Evolutionary conservation across 2,888 invertebrate genomes (phyloP), one percentile per base, ranked within the genome.

Genomic region (Mimachlamys varia): DNA sequence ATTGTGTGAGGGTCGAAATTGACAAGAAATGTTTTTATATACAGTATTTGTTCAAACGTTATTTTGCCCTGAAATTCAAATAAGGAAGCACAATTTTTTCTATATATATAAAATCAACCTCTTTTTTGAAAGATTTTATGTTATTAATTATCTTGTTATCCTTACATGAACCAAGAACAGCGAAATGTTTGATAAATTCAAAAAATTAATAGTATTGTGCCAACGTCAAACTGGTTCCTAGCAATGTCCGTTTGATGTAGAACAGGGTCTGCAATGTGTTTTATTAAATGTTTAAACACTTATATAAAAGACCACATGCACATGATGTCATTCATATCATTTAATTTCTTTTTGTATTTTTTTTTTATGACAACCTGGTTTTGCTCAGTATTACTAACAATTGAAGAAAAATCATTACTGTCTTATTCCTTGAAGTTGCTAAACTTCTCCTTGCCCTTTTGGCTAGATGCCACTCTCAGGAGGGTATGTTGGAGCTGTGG

Each of bases 311-410:
- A 33, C 22, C 76, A 76, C 76, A 33, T 13, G 22, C 33, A 76
- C 12, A 27, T 76, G 76, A 76, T 76, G 76, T 76, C 15, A 76
- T 76, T 33, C 76, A 76, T 76, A 76, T 76, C 27, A 27, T 76
- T 62, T 62, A 62, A 12, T 12, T 76, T 33, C 27, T 76, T 10
- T 76, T 33, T 76, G 33, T 27, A 10, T 76, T 76, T 76, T 33
- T 27, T 33, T 22, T 76, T 76, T 76, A 13, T 33, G 33, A 76
- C 7, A 13, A 22, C 76, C 76, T 76, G 76, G 33, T 76, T 76
- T 76, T 76, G 76, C 76, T 76, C 76, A 76, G 76, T 76, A 76
- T 76, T 76, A 33, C 33, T 33, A 76, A 76, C 33, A 27, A 33
- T 76, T 33, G 27, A 27, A 33, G 76, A 76, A 53, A 19, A 53